Evolutionary conservation across 2,113 vertebrate species (phyloP).

Genomic region (Eclectus roratus): DNA sequence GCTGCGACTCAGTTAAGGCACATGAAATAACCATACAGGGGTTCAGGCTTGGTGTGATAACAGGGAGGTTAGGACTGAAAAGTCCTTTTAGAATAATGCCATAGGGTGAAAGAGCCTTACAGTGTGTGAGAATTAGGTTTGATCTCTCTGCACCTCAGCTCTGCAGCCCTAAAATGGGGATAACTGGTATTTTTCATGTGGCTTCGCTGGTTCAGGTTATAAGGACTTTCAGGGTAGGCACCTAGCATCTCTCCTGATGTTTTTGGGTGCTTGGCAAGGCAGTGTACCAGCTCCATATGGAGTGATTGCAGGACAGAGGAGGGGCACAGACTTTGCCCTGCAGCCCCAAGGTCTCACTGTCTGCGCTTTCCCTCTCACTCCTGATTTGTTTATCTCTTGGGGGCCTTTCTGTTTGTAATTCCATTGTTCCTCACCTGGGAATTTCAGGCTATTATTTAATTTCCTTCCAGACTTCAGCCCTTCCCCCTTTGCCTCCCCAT

Average conservation of each 20-base stretch:
- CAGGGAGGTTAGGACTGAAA: neutral
- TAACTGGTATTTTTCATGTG: neutral
- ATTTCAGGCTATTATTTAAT: constrained; percentile 67
- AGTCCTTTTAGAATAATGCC: neutral
- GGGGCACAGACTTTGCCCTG: neutral
- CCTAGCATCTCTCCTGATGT: accelerated
- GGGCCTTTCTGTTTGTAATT: constrained; percentile 57
- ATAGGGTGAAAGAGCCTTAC: neutral
- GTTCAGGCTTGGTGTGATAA: neutral
- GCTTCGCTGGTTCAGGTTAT: neutral
- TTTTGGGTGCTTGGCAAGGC: neutral
- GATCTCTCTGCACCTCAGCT: neutral
- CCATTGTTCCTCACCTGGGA: constrained; percentile 67
- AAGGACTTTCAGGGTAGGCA: neutral
- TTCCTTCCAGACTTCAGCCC: constrained; percentile 51
- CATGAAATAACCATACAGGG: neutral
- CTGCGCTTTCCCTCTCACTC: neutral
- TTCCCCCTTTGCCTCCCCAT: constrained; percentile 17
- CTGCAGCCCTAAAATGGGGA: neutral
- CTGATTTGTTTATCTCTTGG: constrained; percentile 49
- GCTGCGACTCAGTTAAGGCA: neutral
- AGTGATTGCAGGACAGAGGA: accelerated
- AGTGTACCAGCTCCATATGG: accelerated
- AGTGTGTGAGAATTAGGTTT: neutral
- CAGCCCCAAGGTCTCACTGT: neutral